These are phyloP conservation scores for Moxostoma hubbsi DNA, from an alignment of 2,797 vertebrate species.

Conservation along the genomic window DNA sequence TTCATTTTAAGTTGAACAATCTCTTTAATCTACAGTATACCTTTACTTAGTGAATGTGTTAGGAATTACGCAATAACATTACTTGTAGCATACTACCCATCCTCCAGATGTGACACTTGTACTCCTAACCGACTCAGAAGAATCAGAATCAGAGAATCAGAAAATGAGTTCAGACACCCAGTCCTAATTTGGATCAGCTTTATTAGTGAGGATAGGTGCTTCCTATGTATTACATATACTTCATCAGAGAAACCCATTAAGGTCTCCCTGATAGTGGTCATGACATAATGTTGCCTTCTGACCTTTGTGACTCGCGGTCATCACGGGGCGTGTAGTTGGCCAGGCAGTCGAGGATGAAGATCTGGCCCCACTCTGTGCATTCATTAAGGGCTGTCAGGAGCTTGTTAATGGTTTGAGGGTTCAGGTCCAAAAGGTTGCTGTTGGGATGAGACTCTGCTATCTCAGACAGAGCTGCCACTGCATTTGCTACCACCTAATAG, in stretches of 20 bases:
- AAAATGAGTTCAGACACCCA: neutral
- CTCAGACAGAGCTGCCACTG: slow-evolving; percentile 94
- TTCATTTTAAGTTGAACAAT: no score
- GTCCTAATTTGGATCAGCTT: neutral
- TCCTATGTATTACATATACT: slow-evolving; percentile 1
- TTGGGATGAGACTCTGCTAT: slow-evolving; percentile 96
- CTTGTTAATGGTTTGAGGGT: slow-evolving; percentile 98
- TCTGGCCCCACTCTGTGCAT: slow-evolving; percentile 98
- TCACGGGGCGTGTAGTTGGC: slow-evolving; percentile 96
- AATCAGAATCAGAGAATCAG: neutral
- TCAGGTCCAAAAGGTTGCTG: slow-evolving; percentile 95
- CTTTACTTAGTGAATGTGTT: no score
- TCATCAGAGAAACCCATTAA: slow-evolving; percentile 2
- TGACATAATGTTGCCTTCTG: slow-evolving; percentile 53
- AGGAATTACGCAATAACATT: no score
- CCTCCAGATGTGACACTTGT: no score
- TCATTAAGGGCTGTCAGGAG: slow-evolving; percentile 94
- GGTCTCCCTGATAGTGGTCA: neutral
- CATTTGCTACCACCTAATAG: slow-evolving; percentile 92
- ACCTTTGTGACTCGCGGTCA: slow-evolving; percentile 97
- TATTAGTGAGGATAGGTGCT: neutral
- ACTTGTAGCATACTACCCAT: no score
- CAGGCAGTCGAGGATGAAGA: slow-evolving; percentile 97
- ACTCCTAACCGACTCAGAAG: neutral
- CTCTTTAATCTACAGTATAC: no score